phyloP scores from a whole-genome alignment of 2,797 vertebrate genomes.

The Buceros bicornis region DNA sequence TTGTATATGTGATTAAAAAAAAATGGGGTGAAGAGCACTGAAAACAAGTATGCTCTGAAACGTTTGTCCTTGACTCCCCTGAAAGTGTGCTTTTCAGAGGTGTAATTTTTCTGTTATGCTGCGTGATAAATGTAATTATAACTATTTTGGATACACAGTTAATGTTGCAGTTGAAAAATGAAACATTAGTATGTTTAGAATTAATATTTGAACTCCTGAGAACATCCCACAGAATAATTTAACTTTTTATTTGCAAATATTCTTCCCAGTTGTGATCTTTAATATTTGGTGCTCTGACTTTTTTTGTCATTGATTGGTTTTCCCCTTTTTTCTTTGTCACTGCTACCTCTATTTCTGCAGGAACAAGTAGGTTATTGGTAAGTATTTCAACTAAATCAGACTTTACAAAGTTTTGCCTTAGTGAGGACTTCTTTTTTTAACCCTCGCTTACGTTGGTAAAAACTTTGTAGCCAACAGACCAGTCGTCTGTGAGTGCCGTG shows the following conservation, averaged over 20 bases:
- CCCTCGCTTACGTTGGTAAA: conserved; percentile 73
- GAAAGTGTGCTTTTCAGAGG: not conserved
- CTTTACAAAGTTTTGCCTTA: conserved; percentile 81
- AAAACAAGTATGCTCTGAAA: not conserved
- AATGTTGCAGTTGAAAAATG: not conserved
- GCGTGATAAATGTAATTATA: not conserved
- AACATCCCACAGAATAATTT: not conserved
- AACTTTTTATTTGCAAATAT: not conserved
- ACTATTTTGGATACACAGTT: not conserved
- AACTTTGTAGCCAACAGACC: conserved; percentile 78
- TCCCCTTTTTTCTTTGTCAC: conserved; percentile 66
- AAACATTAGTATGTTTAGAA: not conserved
- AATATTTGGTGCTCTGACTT: conserved; percentile 45
- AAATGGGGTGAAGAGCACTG: not conserved
- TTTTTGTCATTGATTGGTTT: conserved; percentile 73
- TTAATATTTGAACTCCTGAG: not conserved
- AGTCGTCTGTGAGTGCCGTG: conserved; percentile 67
- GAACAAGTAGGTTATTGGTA: conserved; percentile 82
- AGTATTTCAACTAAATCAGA: conserved; percentile 76
- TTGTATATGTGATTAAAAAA: not conserved
- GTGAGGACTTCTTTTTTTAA: conserved; percentile 56
- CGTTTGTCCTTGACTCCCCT: not conserved
- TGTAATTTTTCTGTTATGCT: not conserved
- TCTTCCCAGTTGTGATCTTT: conserved; percentile 40
- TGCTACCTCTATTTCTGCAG: conserved; percentile 81